Conservation (phyloP, 1,140 invertebrate species). For the Drosophila pandora region DNA sequence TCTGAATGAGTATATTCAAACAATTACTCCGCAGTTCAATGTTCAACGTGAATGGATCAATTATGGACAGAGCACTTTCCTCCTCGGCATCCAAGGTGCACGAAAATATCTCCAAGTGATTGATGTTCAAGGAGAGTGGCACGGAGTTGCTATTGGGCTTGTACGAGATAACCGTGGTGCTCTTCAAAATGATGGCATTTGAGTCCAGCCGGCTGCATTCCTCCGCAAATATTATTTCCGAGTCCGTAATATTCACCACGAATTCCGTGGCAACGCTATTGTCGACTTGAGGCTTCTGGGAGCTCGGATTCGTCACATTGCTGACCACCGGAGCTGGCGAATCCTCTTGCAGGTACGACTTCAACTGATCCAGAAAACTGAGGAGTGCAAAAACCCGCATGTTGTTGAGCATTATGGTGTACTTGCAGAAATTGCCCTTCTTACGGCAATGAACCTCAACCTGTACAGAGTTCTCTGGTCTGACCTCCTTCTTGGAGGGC, state of each 20-base stretch:
- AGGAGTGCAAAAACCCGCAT: conserved; percentile 97
- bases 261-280: conserved; percentile 86
- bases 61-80: conserved; percentile 97
- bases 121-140: conserved; percentile 93
- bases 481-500: conserved; percentile 86
- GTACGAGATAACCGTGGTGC: conserved; percentile 94
- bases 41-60: conserved; percentile 95
- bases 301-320: conserved; percentile 16
- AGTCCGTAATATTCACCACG: conserved; percentile 97
- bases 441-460: conserved; percentile 93
- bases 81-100: conserved; percentile 96
- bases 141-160: conserved; percentile 89
- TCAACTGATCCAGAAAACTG: conserved; percentile 95
- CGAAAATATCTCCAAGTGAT: conserved; percentile 96
- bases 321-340: conserved; percentile 33
- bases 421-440: conserved; percentile 89
- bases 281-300: conserved; percentile 25
- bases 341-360: conserved; percentile 89
- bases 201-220: conserved; percentile 94
- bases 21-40: conserved; percentile 87
- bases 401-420: conserved; percentile 96
- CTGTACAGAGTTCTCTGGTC: conserved; percentile 88
- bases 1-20: conserved; percentile 86
- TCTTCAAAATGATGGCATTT: conserved; percentile 97
- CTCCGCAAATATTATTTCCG: conserved; percentile 97